Conservation (phyloP, 1,140 invertebrate species). For the Procambarus clarkii region DNA sequence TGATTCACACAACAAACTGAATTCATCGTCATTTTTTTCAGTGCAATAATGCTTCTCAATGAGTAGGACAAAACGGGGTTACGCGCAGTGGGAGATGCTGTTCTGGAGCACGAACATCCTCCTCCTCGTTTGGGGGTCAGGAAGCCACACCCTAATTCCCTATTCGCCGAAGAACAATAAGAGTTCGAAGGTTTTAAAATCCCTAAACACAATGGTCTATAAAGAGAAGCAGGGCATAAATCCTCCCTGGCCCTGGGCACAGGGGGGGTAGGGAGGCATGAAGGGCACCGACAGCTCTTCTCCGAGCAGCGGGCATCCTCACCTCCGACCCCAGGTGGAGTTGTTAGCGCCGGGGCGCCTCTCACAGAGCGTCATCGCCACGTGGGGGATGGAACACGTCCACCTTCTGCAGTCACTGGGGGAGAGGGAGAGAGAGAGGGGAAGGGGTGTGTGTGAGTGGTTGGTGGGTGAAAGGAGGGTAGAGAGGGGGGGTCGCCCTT, state of each 20-base stretch:
- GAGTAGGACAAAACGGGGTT: slow-evolving; percentile 25
- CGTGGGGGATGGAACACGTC: slow-evolving; percentile 17
- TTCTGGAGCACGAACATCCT: slow-evolving; percentile 22
- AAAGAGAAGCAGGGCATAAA: slow-evolving; percentile 62
- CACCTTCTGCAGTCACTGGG: slow-evolving; percentile 34
- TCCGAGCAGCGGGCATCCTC: slow-evolving; percentile 55
- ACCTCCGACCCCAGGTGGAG: slow-evolving; percentile 40
- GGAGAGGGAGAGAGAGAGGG: background rate
- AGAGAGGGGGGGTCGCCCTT: too few relatives aligned
- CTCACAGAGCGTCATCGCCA: slow-evolving; percentile 13
- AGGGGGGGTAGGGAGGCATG: slow-evolving; percentile 12
- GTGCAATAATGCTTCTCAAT: too few relatives aligned
- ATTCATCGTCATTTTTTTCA: too few relatives aligned
- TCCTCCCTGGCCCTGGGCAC: slow-evolving; percentile 32
- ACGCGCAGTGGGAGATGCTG: slow-evolving; percentile 24
- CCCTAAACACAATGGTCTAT: slow-evolving; percentile 61
- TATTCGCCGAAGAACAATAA: slow-evolving; percentile 51
- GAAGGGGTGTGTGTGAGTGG: too few relatives aligned
- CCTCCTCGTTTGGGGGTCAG: background rate
- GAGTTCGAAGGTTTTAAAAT: slow-evolving; percentile 46
- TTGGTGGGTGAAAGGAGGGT: too few relatives aligned
- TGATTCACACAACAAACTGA: too few relatives aligned
- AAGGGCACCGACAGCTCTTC: slow-evolving; percentile 42
- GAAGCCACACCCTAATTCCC: slow-evolving; percentile 51
- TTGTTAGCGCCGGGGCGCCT: slow-evolving; percentile 46